Evolutionary conservation across 2,113 vertebrate species (phyloP).

Genomic region (human (Homo sapiens)): DNA sequence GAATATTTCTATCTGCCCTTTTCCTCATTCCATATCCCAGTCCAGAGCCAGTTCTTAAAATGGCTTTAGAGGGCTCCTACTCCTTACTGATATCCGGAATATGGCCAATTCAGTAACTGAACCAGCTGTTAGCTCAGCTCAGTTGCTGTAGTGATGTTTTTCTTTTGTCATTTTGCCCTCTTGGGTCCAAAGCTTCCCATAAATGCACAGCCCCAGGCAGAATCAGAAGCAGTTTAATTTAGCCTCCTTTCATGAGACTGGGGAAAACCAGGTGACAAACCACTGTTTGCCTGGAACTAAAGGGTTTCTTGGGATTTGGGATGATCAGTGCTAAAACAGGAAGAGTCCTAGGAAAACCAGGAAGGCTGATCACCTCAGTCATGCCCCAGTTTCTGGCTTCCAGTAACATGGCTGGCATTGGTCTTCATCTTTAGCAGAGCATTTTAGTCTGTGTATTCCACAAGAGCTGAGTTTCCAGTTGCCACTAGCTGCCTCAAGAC

Average conservation of each 20-base stretch:
- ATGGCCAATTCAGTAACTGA: background rate
- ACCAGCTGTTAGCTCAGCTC: conserved; percentile 15
- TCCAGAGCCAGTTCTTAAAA: conserved; percentile 43
- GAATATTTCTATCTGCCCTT: conserved; percentile 6
- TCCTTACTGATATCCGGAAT: background rate
- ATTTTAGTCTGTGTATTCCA: background rate
- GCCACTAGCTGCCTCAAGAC: background rate
- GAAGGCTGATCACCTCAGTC: background rate
- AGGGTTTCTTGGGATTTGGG: background rate
- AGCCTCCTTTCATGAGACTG: background rate
- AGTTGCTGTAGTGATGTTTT: conserved; percentile 8
- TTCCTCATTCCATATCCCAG: background rate
- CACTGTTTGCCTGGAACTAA: background rate
- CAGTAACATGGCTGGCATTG: background rate
- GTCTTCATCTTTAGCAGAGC: background rate
- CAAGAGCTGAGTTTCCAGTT: background rate
- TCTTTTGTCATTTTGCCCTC: conserved; percentile 33
- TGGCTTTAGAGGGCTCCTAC: background rate
- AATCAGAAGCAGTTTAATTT: background rate
- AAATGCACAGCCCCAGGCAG: background rate
- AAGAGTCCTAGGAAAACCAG: background rate
- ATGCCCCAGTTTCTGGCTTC: background rate
- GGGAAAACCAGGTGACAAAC: background rate
- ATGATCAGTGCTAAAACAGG: background rate
- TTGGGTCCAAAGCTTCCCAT: background rate